A percentile compares a stretch with the other conserved stretches of the same genome.
These are phyloP conservation scores for Habrosyne pyritoides DNA, from an alignment of 2,888 invertebrate genomes.

Conservation along the genomic window DNA sequence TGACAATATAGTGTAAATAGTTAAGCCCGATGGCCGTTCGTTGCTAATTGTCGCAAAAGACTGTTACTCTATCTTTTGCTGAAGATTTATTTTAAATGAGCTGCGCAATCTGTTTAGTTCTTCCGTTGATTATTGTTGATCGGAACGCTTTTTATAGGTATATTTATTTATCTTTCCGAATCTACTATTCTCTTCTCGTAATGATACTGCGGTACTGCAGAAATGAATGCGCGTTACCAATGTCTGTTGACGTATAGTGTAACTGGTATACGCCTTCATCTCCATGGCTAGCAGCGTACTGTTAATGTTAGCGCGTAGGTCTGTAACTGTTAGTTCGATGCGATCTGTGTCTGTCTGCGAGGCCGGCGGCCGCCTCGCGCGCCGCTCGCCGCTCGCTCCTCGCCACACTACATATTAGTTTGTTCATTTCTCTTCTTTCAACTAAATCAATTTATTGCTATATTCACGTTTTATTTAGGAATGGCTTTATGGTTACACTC, in stretches of 20 bases:
- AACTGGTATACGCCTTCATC: conserved; percentile 78
- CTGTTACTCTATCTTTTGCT: conserved; percentile 82
- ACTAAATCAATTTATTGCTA: conserved; percentile 72
- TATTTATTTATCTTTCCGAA: conserved; percentile 82
- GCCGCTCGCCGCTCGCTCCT: conserved; percentile 52
- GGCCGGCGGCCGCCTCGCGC: conserved; percentile 54
- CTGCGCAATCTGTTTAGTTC: conserved; percentile 83
- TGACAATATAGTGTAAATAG: conserved; percentile 80
- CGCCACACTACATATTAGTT: conserved; percentile 73
- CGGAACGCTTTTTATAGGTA: conserved; percentile 83
- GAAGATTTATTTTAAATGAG: conserved; percentile 83
- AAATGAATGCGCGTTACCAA: conserved; percentile 80
- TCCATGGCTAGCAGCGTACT: conserved; percentile 81
- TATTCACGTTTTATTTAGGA: conserved; percentile 79
- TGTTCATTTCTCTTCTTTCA: conserved; percentile 72
- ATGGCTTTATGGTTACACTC: conserved; percentile 79
- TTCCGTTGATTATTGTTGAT: conserved; percentile 77
- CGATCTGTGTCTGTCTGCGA: conserved; percentile 71
- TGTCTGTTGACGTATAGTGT: conserved; percentile 78
- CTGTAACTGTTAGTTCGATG: conserved; percentile 77
- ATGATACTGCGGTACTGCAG: conserved; percentile 76
- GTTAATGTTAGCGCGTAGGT: conserved; percentile 78
- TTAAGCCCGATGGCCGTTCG: conserved; percentile 83
- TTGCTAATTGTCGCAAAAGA: conserved; percentile 83
- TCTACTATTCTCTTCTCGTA: conserved; percentile 77